Base-by-base conservation (phyloP, 1,140 invertebrate genomes). In the Zaprionus taronus region DNA sequence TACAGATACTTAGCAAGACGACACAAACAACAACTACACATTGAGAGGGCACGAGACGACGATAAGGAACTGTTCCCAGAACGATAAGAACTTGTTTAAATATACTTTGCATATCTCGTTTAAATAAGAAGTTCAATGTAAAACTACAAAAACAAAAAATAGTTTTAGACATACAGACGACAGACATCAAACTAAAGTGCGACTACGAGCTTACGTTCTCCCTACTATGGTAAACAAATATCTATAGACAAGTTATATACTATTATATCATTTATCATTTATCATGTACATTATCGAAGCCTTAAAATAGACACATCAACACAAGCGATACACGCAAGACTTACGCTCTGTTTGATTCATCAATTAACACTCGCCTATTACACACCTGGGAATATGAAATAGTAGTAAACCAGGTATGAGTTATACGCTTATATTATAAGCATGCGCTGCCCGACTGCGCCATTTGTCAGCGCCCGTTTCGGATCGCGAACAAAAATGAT, bases 391-490 rank as follows among this genome's bases (percentile, higher is more conserved):
- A 38, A 26, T 49, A 67, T 67, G 55, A 49, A 67, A 49, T 67
- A 57, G 26, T 66, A 44, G 28, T 51, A 64, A 36, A 34, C 38
- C 55, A 47, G 41, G 14, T 67, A 24, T 41, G 14, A 28, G 20
- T 3, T 36, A 24, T 47, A 31, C 41, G 38, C 17, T 24, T 55
- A 34, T 53, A 60, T 34, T 28, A 55, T 24, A 55, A 34, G 17
- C 14, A 20, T 56, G 38, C 15, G 31, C 31, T 31, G 1, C 31
- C 9, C 7, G 36, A 67, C 51, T n/a, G 53, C 9, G 6, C 34
- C 47, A 66, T 65, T 72, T 72, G 57, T 66, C 79, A 82, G 56
- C 64, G 66, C 56, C 66, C 73, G 62, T 77, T 77, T 28, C 12
- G 53, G 64, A 44, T 51, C 24, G 60, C 20, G 15, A 47, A 51